These are phyloP conservation scores for Argyrosomus japonicus DNA, from an alignment of 2,113 vertebrate genomes.

Conservation along the genomic window DNA sequence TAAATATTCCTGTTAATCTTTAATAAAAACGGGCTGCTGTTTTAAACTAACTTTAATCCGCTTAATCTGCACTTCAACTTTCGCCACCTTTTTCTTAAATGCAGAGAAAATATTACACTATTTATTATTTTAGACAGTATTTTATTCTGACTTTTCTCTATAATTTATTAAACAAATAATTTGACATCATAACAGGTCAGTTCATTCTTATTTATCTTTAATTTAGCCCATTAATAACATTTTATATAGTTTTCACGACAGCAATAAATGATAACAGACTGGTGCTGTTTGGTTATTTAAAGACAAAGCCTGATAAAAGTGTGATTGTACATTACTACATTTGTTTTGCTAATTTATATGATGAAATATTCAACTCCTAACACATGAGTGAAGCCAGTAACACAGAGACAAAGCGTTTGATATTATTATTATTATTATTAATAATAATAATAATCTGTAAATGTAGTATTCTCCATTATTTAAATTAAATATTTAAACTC, in stretches of 20 bases:
- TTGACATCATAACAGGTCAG: not conserved
- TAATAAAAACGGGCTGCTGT: conserved; percentile 7
- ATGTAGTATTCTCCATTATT: not conserved
- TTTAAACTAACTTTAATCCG: not conserved
- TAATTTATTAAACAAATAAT: not conserved
- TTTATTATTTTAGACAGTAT: not conserved
- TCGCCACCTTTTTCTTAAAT: not conserved
- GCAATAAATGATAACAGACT: not conserved
- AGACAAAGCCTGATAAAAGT: not conserved
- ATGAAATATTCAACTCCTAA: not conserved
- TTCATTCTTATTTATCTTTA: not conserved
- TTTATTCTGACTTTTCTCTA: not conserved
- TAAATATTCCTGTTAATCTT: conserved; percentile 13
- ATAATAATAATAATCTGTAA: not conserved
- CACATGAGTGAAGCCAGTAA: not conserved
- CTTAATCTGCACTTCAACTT: not conserved
- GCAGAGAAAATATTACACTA: not conserved
- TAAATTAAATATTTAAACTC: not conserved
- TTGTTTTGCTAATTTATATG: not conserved
- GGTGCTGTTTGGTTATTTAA: not conserved
- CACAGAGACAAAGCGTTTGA: not conserved
- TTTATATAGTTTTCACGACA: not conserved
- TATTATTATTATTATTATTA: not conserved
- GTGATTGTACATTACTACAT: not conserved
- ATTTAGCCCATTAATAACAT: not conserved